Evolutionary conservation across 1,140 invertebrate genomes (phyloP), one percentile per base, ranked within the genome.

Genomic region (Asobara japonica): DNA sequence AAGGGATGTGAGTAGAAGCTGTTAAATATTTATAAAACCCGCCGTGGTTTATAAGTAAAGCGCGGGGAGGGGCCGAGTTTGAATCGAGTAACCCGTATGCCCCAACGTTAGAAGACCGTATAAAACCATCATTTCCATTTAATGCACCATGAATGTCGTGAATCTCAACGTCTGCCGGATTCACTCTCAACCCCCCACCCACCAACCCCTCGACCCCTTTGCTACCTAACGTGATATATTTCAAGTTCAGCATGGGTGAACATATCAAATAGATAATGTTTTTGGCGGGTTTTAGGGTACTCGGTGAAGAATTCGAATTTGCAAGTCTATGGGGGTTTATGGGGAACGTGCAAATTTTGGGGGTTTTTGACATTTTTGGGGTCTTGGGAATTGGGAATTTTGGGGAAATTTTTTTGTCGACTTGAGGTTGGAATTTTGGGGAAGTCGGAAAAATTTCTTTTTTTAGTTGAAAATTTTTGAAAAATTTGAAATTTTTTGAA

Each of bases 111-210:
- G 51, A 25, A 72, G 30, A 51, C 33, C 72, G 73, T 71, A 79
- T 76, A 77, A 78, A 79, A 74, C 72, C 76, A 77, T 78, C 76
- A 80, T 81, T 81, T 81, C 75, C 80, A 79, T 79, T 79, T 79
- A 80, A 81, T 80, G 66, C 69, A 62, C 71, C 71, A 80, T 79
- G 78, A 81, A 81, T 80, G 79, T 78, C 62, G 36, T 22, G 74
- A 74, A 74, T 73, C 36, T 41, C 64, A 73, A 77, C 74, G 76
- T 74, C 75, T 41, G 65, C 71, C 41, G 72, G 74, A 77, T 20
- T 36, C 67, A 33, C n/a, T n/a, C n/a, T n/a, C n/a, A n/a, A n/a
- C n/a, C n/a, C n/a, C n/a, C n/a, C n/a, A n/a, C n/a, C n/a, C n/a
- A n/a, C n/a, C n/a, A 25, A 27, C 22, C 51, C 10, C 18, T 25